phyloP scores from a whole-genome alignment of 2,113 vertebrate species.

The Hemiprocne comata region DNA sequence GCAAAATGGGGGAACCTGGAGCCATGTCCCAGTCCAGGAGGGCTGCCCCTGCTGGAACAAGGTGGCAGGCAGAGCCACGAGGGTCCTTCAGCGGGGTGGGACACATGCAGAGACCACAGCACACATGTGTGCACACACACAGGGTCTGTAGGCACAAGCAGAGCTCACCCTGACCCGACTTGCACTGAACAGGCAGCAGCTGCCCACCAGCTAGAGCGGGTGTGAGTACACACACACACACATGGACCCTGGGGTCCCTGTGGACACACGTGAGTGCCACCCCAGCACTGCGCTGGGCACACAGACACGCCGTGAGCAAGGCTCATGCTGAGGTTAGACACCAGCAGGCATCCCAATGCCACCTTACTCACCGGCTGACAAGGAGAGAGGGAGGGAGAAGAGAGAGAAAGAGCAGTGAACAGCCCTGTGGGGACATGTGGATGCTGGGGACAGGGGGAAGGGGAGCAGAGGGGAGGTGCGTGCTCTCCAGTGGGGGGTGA shows the following conservation, averaged over 20 bases:
- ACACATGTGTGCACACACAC: background rate
- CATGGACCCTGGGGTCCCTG: background rate
- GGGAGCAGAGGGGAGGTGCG: background rate
- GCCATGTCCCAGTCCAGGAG: fast-evolving
- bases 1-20: background rate
- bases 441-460: fast-evolving
- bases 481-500: background rate
- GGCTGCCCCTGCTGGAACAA: fast-evolving
- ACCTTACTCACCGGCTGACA: conserved; percentile 69
- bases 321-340: conserved; percentile 60
- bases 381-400: background rate
- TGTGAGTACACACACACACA: conserved; percentile 7
- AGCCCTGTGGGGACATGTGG: fast-evolving
- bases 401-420: conserved; percentile 48
- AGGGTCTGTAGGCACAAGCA: background rate
- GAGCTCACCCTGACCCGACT: background rate
- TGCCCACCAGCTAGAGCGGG: background rate
- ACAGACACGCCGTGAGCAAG: background rate
- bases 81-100: background rate
- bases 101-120: conserved; percentile 49
- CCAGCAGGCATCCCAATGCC: background rate
- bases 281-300: conserved; percentile 38
- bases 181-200: background rate
- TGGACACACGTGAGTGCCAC: background rate
- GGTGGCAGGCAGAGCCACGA: background rate